These are phyloP conservation scores for Dyspetes luteomarginatus DNA, from an alignment of 2,888 invertebrate species.

Conservation along the genomic window DNA sequence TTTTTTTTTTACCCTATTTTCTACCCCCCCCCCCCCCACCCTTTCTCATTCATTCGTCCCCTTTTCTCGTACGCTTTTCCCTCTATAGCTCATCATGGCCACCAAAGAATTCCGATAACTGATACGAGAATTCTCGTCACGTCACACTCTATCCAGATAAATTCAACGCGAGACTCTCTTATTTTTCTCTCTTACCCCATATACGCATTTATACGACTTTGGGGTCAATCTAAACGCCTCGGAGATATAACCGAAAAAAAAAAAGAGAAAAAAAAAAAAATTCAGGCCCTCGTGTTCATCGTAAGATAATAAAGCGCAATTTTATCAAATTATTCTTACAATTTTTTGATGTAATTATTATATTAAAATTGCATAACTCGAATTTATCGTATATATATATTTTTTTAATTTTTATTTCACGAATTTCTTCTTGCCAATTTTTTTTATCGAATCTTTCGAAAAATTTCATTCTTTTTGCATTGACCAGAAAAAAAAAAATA, in stretches of 20 bases:
- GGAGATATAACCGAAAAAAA: not conserved
- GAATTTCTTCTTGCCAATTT: too few species aligned
- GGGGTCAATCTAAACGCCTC: not conserved
- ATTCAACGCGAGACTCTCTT: constrained; percentile 16
- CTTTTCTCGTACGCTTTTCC: not conserved
- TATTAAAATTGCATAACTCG: too few species aligned
- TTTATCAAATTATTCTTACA: too few species aligned
- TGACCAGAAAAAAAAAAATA: too few species aligned
- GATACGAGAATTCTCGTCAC: constrained; percentile 23
- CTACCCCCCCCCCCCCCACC: not conserved
- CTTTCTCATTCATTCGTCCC: not conserved
- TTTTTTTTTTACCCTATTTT: not conserved
- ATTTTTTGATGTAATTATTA: too few species aligned
- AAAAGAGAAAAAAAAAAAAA: not conserved
- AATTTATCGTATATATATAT: too few species aligned
- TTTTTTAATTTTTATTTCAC: too few species aligned
- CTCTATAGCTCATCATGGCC: not conserved
- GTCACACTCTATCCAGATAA: constrained; percentile 23
- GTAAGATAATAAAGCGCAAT: too few species aligned
- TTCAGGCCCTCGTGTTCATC: not conserved
- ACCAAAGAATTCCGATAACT: constrained; percentile 33
- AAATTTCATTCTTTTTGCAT: too few species aligned
- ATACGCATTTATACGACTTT: not conserved
- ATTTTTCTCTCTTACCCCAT: not conserved
- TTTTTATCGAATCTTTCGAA: too few species aligned